Base-by-base conservation (phyloP, 2,113 vertebrate genomes). In the Apodemus sylvaticus region DNA sequence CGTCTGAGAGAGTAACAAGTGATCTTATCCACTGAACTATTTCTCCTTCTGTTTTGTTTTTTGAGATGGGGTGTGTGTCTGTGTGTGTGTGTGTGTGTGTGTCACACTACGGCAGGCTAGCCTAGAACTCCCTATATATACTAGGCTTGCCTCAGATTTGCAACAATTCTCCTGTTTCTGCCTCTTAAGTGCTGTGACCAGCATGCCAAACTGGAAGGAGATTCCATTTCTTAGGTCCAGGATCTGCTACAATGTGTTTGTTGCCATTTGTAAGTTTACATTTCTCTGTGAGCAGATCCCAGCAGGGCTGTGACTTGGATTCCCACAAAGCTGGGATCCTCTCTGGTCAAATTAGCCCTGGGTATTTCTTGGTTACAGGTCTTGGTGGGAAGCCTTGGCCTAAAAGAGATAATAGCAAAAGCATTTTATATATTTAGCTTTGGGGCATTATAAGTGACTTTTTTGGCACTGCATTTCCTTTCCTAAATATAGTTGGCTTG, bases 391-490 rank as follows among this genome's bases (percentile, higher is more conserved):
- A 85, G 70, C 86, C 19, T 96, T 16, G 24, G 64, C 16, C 53
- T 81, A 34, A 82, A 93, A 91, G 62, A 77, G 26, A 36, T 73
- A 66, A 91, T 68, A 78, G 86, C 48, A 86, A 93, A 92, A 31
- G 5, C 9, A 20, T 81, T 93, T 95, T 88, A 83, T 88, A 83
- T 91, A 83, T 82, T 96, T 96, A 95, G 68, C 83, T 89, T 82
- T 83, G 89, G n/a, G 87, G 64, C 62, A 70, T 36, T 29, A 5
- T 70, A 95, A 93, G 78, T 95, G 82, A 91, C 34, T 88, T 66
- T 96, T 64, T 79, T 88, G 87, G 87, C 87, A 94, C 73, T 34
- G 60, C 2, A 19, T 73, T 89, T 94, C 31, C 66, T 34, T 96
- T 83, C 82, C 48, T 89, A 76, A 89, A 95, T 86, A 94, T 26